phyloP scores from a whole-genome alignment of 2,797 vertebrate species.

The Decapterus maruadsi region DNA sequence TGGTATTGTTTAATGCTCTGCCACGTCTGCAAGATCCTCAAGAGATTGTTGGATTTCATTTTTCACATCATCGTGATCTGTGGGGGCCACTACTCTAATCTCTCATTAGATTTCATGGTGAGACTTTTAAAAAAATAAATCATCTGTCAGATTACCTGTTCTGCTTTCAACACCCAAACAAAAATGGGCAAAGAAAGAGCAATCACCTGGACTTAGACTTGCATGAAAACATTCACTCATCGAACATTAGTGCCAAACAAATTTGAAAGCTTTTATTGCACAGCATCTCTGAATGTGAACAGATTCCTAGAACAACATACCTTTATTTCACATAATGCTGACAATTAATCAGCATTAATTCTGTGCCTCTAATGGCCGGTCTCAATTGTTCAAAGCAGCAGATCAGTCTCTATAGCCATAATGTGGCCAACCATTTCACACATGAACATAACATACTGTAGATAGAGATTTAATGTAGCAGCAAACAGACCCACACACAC shows the following conservation, averaged over 20 bases:
- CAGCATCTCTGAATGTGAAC: slow-evolving; percentile 61
- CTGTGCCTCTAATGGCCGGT: slow-evolving; percentile 19
- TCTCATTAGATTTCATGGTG: slow-evolving; percentile 16
- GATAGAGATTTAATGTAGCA: slow-evolving; percentile 64
- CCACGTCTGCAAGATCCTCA: slow-evolving; percentile 3
- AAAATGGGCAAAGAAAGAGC: background rate
- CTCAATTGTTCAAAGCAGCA: slow-evolving; percentile 5
- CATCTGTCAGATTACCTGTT: slow-evolving; percentile 1
- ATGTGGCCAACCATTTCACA: slow-evolving; percentile 40
- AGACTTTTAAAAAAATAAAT: background rate
- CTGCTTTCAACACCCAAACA: background rate
- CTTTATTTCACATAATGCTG: slow-evolving; percentile 48
- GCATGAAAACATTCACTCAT: slow-evolving; percentile 21
- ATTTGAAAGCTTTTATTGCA: slow-evolving; percentile 77
- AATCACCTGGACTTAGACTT: background rate
- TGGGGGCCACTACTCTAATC: background rate
- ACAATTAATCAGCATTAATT: slow-evolving; percentile 31
- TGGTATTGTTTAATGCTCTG: slow-evolving; percentile 15
- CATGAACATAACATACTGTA: slow-evolving; percentile 45
- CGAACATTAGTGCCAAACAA: slow-evolving; percentile 39
- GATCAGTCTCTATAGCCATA: slow-evolving; percentile 16
- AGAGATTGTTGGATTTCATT: slow-evolving; percentile 17
- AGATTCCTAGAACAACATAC: slow-evolving; percentile 34
- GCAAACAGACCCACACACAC: slow-evolving; percentile 58
- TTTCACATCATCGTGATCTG: slow-evolving; percentile 5